phyloP scores from a whole-genome alignment of 2,113 vertebrate species.

The Garra rufa region DNA sequence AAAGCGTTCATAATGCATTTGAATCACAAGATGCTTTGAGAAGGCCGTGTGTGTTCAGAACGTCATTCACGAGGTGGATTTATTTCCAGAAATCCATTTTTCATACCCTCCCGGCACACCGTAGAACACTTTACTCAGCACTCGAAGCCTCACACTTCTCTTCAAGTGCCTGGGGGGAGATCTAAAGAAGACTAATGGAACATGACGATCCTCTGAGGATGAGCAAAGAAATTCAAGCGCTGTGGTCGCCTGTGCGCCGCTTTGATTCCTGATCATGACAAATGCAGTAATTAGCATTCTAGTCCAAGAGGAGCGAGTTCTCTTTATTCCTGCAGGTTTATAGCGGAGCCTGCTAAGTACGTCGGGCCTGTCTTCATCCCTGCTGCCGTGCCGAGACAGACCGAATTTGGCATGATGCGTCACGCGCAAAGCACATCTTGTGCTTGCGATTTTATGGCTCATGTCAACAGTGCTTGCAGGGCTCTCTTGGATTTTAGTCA shows the following conservation, averaged over 20 bases:
- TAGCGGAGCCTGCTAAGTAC: slow-evolving; percentile 10
- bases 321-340: slow-evolving; percentile 55
- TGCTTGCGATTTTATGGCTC: slow-evolving; percentile 41
- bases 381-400: neutral
- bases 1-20: neutral
- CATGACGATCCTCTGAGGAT: slow-evolving; percentile 50
- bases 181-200: slow-evolving; percentile 55
- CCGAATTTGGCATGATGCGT: neutral
- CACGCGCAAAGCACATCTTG: neutral
- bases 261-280: slow-evolving; percentile 65
- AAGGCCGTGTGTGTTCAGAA: neutral
- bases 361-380: neutral
- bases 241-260: slow-evolving; percentile 38
- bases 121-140: slow-evolving; percentile 23
- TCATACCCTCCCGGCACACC: slow-evolving; percentile 8
- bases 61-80: neutral
- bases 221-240: slow-evolving; percentile 55
- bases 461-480: slow-evolving; percentile 26
- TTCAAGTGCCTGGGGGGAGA: slow-evolving; percentile 47
- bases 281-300: slow-evolving; percentile 71
- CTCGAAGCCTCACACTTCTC: slow-evolving; percentile 34
- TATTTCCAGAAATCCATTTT: slow-evolving; percentile 27
- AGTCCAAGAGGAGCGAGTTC: slow-evolving; percentile 58
- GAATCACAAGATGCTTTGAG: slow-evolving; percentile 2
- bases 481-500: slow-evolving; percentile 35